These are phyloP conservation scores for Plectrocnemia conspersa DNA, from an alignment of 1,140 invertebrate species.

Conservation along the genomic window DNA sequence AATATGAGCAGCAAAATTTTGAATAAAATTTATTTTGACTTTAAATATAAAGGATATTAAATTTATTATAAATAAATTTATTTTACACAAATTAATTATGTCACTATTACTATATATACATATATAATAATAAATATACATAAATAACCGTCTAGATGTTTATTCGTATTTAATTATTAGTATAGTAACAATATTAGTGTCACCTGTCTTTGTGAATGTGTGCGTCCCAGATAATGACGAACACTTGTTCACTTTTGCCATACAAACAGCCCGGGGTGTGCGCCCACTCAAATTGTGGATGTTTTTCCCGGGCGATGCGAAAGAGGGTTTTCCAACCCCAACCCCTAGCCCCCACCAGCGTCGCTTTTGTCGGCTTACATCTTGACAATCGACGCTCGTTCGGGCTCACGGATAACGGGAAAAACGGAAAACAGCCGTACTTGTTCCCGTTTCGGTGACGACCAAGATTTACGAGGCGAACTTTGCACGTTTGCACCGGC, in stretches of 20 bases:
- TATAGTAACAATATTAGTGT: slow-evolving; percentile 1
- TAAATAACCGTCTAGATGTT: not conserved
- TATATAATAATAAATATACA: not conserved
- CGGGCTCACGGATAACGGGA: not conserved
- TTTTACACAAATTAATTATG: not conserved
- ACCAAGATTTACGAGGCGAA: slow-evolving; percentile 14
- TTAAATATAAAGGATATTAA: too few relatives aligned
- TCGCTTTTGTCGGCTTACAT: slow-evolving; percentile 3
- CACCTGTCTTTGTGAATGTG: not conserved
- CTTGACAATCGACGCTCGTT: slow-evolving; percentile 2
- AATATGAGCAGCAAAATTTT: too few relatives aligned
- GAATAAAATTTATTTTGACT: too few relatives aligned
- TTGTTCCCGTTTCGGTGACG: slow-evolving; percentile 2
- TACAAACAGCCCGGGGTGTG: slow-evolving; percentile 17
- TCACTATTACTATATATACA: not conserved
- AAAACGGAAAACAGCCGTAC: slow-evolving; percentile 7
- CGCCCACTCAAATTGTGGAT: not conserved
- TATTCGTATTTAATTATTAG: not conserved
- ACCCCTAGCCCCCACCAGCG: not conserved
- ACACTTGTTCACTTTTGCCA: slow-evolving; percentile 15
- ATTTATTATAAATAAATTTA: too few relatives aligned
- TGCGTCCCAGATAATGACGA: slow-evolving; percentile 8
- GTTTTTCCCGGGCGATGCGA: not conserved
- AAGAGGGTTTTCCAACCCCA: not conserved
- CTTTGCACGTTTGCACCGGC: not conserved